Conservation (phyloP, 1,140 invertebrate genomes). For the Drosophila sucinea region DNA sequence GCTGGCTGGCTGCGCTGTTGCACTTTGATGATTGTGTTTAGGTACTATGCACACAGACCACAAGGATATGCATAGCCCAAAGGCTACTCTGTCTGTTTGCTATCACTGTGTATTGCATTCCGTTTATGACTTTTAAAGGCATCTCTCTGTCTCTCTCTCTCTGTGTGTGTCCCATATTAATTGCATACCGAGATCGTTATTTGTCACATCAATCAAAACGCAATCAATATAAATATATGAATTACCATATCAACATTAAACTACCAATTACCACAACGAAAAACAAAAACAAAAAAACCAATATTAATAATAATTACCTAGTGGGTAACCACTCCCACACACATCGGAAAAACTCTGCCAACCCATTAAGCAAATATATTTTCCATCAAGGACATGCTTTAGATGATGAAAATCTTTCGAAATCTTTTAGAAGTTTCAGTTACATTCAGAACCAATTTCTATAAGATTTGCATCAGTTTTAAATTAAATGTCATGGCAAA, state of each 20-base stretch:
- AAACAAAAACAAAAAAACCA: neutral
- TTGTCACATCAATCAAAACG: conserved; percentile 3
- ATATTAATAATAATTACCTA: conserved; percentile 2
- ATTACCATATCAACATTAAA: conserved; percentile 6
- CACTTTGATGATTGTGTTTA: conserved; percentile 42
- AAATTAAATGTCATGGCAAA: neutral
- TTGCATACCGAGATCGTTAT: neutral
- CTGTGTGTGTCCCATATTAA: neutral
- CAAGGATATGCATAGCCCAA: conserved; percentile 10
- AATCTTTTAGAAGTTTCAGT: too few relatives aligned
- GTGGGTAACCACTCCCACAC: neutral
- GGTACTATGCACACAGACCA: neutral
- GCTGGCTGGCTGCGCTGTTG: conserved; percentile 10
- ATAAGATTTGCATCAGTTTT: neutral
- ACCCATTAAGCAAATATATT: neutral
- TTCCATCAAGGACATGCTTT: too few relatives aligned
- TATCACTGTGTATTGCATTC: neutral
- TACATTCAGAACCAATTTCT: too few relatives aligned
- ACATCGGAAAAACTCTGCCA: neutral
- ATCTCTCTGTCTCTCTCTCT: too few relatives aligned
- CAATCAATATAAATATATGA: conserved; percentile 1
- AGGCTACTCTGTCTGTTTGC: conserved; percentile 8
- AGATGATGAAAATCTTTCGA: too few relatives aligned
- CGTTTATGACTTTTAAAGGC: conserved; percentile 11
- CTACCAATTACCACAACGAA: neutral